Percentiles rank a stretch among this genome's conserved stretches.
Evolutionary conservation across 2,797 vertebrate species (phyloP).

Genomic region (Sandelia bainsii): DNA sequence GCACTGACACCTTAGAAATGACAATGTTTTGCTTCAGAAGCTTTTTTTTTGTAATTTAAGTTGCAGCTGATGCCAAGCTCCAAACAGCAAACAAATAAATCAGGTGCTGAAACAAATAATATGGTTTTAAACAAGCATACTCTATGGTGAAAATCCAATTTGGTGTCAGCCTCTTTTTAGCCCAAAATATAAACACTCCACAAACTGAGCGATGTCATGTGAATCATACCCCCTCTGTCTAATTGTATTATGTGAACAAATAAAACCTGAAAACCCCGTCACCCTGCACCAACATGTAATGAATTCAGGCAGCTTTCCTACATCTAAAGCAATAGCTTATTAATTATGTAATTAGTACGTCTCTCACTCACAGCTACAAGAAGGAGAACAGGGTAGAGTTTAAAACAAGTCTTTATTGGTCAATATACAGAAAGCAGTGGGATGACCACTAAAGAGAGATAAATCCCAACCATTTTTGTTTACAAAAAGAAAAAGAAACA

Average conservation of each 20-base stretch:
- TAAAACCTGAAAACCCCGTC: conserved; percentile 15
- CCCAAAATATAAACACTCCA: conserved; percentile 1
- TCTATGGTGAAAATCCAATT: background rate
- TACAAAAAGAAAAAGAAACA: conserved; percentile 84
- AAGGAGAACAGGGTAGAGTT: conserved; percentile 69
- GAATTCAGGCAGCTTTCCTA: conserved; percentile 18
- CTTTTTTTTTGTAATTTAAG: background rate
- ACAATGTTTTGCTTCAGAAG: background rate
- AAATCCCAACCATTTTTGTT: conserved; percentile 79
- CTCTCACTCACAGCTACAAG: conserved; percentile 1
- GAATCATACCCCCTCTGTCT: background rate
- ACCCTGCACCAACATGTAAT: background rate
- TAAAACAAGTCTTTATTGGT: conserved; percentile 89
- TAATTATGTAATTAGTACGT: background rate
- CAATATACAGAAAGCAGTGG: conserved; percentile 87
- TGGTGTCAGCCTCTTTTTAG: background rate
- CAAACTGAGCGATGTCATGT: background rate
- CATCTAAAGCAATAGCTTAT: too few relatives aligned
- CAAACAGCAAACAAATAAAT: background rate
- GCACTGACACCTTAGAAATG: background rate
- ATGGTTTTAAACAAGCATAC: background rate
- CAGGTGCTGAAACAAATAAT: background rate
- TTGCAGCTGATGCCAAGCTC: background rate
- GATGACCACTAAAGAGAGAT: conserved; percentile 83
- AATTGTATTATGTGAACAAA: conserved; percentile 27